Conservation (phyloP, 2,888 invertebrate genomes). For the Sympetrum striolatum region DNA sequence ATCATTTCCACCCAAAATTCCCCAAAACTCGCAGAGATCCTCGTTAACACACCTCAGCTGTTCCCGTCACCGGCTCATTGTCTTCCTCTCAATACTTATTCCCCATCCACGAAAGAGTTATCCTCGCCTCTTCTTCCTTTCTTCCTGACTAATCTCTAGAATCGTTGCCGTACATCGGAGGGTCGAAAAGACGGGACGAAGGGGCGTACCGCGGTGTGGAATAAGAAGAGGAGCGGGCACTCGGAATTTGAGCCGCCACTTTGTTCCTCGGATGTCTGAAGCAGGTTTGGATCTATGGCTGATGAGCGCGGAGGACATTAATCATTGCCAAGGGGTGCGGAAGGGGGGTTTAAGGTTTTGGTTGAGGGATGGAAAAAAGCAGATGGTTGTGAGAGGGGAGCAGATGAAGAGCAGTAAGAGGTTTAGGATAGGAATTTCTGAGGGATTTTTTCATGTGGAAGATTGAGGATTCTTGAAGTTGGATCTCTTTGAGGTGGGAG, state of each 20-base stretch:
- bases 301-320: slow-evolving; percentile 31
- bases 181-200: background rate
- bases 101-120: background rate
- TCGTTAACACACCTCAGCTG: slow-evolving; percentile 40
- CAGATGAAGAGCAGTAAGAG: background rate
- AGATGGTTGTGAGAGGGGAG: background rate
- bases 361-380: background rate
- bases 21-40: background rate
- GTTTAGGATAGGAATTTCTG: background rate
- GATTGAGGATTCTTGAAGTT: background rate
- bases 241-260: slow-evolving; percentile 30
- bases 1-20: background rate
- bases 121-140: background rate
- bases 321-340: slow-evolving; percentile 9
- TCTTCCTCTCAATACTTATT: background rate
- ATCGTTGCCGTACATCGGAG: background rate
- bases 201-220: background rate
- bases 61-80: slow-evolving; percentile 36
- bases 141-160: background rate
- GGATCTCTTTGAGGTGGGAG: background rate
- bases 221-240: slow-evolving; percentile 4
- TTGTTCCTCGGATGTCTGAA: slow-evolving; percentile 38
- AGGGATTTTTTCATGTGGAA: background rate
- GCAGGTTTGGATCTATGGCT: slow-evolving; percentile 36
- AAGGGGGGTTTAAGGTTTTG: background rate